Percentiles rank a stretch among this genome's conserved stretches.
Evolutionary conservation across 2,888 invertebrate species (phyloP).

Genomic region (Xanthorhoe spadicearia): DNA sequence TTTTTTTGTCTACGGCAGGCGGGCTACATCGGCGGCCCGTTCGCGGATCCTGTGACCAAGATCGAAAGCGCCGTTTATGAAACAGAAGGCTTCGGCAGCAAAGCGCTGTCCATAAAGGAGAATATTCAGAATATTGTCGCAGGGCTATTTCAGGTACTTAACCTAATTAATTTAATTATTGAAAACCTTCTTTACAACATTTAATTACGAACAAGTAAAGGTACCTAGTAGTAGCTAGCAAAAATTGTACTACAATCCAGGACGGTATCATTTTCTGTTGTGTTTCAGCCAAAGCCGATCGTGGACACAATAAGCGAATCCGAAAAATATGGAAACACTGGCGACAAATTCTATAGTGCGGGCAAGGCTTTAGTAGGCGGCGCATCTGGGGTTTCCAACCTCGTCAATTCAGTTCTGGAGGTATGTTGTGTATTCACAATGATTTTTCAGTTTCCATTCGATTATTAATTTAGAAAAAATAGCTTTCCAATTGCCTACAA

Average conservation of each 20-base stretch:
- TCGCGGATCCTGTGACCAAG: constrained; percentile 58
- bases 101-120: constrained; percentile 69
- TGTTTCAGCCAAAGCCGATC: constrained; percentile 86
- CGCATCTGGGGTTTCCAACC: constrained; percentile 87
- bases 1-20: constrained; percentile 25
- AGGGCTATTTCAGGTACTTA: constrained; percentile 71
- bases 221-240: too few relatives aligned
- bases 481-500: too few relatives aligned
- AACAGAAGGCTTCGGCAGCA: constrained; percentile 74
- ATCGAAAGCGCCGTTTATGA: constrained; percentile 70
- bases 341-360: constrained; percentile 86
- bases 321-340: constrained; percentile 92
- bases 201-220: too few relatives aligned
- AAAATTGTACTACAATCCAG: too few relatives aligned
- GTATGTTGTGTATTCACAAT: constrained; percentile 75
- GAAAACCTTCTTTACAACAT: too few relatives aligned
- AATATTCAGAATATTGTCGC: constrained; percentile 69
- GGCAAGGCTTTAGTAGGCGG: constrained; percentile 88
- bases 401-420: constrained; percentile 86
- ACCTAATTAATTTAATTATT: too few relatives aligned
- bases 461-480: too few relatives aligned
- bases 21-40: constrained; percentile 57
- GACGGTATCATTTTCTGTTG: constrained; percentile 17
- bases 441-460: too few relatives aligned
- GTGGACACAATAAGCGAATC: constrained; percentile 90